These are phyloP conservation scores for Coturnix japonica DNA, from an alignment of 2,113 vertebrate species.

Conservation along the genomic window DNA sequence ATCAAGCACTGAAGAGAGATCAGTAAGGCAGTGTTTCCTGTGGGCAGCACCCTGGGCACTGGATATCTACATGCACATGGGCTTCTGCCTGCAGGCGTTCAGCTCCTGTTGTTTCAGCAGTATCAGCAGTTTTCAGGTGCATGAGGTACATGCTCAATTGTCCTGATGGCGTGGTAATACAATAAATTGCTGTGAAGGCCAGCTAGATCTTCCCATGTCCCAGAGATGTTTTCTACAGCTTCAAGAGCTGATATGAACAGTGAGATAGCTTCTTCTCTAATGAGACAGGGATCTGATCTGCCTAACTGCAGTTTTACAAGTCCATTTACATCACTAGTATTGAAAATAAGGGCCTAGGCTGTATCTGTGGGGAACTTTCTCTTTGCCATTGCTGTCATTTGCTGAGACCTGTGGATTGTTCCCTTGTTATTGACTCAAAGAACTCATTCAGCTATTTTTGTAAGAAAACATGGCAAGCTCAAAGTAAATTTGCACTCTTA, in stretches of 20 bases:
- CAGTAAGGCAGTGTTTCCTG: neutral
- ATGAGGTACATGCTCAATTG: neutral
- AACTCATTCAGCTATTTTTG: neutral
- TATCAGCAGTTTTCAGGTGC: neutral
- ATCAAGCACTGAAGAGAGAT: neutral
- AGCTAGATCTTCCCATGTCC: neutral
- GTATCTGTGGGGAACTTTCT: neutral
- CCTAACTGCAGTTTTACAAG: neutral
- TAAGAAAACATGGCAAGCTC: neutral
- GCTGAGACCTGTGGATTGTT: neutral
- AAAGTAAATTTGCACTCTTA: neutral
- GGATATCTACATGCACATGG: rapidly evolving
- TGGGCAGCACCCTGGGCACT: neutral
- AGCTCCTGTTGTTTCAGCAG: neutral
- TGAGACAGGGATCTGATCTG: neutral
- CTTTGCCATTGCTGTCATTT: neutral
- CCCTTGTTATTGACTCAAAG: neutral
- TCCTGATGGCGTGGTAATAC: neutral
- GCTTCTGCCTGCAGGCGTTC: neutral
- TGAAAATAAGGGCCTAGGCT: neutral
- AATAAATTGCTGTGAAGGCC: neutral
- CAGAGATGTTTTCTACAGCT: neutral
- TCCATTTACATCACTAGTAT: neutral
- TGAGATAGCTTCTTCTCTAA: neutral
- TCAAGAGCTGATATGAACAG: neutral